Evolutionary conservation across 2,797 vertebrate species (phyloP).

Genomic region (Lindbergichthys nudifrons): DNA sequence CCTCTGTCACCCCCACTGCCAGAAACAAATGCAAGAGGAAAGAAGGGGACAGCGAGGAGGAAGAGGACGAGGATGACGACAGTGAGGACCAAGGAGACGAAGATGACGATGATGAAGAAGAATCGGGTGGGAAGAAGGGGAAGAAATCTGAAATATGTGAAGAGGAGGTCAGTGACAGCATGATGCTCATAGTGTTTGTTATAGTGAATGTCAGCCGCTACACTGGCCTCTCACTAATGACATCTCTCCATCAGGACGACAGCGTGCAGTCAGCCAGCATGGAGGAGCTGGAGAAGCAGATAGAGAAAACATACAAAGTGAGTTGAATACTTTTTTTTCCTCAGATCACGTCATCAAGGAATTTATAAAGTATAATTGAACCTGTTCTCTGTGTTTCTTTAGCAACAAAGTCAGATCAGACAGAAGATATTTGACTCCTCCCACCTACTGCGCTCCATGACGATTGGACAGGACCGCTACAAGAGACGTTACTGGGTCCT

Average conservation of each 20-base stretch:
- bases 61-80: conserved; percentile 93
- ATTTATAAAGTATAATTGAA: not conserved
- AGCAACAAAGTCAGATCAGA: conserved; percentile 95
- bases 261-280: conserved; percentile 89
- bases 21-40: conserved; percentile 90
- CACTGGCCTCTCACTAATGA: conserved; percentile 42
- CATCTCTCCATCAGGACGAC: conserved; percentile 86
- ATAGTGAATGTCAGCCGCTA: conserved; percentile 35
- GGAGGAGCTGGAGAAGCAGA: conserved; percentile 95
- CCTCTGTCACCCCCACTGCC: conserved; percentile 76
- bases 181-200: conserved; percentile 23
- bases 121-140: conserved; percentile 88
- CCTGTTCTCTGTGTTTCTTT: conserved; percentile 47
- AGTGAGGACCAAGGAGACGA: conserved; percentile 93
- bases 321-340: not conserved
- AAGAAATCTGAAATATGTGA: conserved; percentile 91
- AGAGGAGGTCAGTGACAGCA: conserved; percentile 87
- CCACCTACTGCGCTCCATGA: conserved; percentile 90
- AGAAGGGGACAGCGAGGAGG: conserved; percentile 90
- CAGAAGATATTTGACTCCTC: conserved; percentile 94
- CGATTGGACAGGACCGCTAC: conserved; percentile 95
- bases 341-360: not conserved
- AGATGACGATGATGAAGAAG: conserved; percentile 91
- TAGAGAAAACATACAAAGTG: conserved; percentile 94
- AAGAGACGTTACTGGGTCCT: conserved; percentile 96